Conservation (phyloP, 2,888 invertebrate genomes). For the Tetramorium bicarinatum region DNA sequence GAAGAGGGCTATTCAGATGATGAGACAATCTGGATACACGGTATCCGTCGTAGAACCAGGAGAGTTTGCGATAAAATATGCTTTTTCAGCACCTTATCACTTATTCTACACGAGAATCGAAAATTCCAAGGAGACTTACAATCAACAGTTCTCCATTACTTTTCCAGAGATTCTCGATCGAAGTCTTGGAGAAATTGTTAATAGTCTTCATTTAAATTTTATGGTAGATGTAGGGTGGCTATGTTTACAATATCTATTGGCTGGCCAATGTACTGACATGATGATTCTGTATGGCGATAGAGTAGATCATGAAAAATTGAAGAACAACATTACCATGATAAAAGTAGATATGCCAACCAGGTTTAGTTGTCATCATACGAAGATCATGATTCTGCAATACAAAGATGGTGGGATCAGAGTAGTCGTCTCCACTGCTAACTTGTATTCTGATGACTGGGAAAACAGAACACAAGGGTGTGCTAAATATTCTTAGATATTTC, state of each 20-base stretch:
- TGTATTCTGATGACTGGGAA: constrained; percentile 97
- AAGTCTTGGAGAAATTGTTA: constrained; percentile 92
- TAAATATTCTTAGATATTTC: constrained; percentile 1
- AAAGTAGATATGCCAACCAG: constrained; percentile 74
- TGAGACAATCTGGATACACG: constrained; percentile 85
- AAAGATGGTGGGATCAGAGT: constrained; percentile 93
- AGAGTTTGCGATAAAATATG: constrained; percentile 90
- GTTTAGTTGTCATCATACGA: constrained; percentile 86
- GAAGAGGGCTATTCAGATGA: constrained; percentile 75
- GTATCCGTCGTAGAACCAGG: constrained; percentile 88
- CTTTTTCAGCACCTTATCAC: constrained; percentile 89
- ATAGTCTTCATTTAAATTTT: constrained; percentile 95
- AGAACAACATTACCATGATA: constrained; percentile 77
- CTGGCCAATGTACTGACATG: constrained; percentile 89
- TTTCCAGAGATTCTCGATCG: constrained; percentile 93
- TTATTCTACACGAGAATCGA: constrained; percentile 92
- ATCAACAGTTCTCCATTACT: constrained; percentile 90
- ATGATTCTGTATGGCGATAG: constrained; percentile 75
- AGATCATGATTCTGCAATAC: constrained; percentile 95
- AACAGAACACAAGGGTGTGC: constrained; percentile 95
- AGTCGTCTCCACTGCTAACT: constrained; percentile 96
- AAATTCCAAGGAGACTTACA: constrained; percentile 89
- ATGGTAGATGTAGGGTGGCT: constrained; percentile 97
- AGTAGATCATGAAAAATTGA: constrained; percentile 72
- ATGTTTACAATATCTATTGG: constrained; percentile 93